phyloP scores from a whole-genome alignment of 1,140 invertebrate species.

The Drosophila tani region DNA sequence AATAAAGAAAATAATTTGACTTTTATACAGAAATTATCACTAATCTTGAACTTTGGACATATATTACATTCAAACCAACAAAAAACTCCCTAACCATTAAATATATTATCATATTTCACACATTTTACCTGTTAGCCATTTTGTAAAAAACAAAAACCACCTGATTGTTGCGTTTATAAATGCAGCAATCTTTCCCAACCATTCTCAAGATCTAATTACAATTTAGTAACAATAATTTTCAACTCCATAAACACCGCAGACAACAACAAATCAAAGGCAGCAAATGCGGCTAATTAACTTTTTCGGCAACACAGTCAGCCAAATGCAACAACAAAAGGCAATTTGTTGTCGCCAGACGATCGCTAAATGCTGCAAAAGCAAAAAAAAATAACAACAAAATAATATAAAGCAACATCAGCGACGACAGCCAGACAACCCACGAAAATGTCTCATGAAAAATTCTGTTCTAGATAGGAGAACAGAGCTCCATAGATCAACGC shows the following conservation, averaged over 20 bases:
- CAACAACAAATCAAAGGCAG: conserved; percentile 70
- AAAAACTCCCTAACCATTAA: too few relatives aligned
- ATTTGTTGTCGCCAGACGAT: conserved; percentile 68
- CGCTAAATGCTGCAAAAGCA: conserved; percentile 69
- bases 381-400: conserved; percentile 16
- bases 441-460: conserved; percentile 80
- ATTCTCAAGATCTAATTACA: conserved; percentile 43
- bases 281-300: conserved; percentile 77
- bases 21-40: too few relatives aligned
- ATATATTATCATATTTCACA: conserved; percentile 5
- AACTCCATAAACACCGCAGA: conserved; percentile 36
- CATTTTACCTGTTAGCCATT: background rate
- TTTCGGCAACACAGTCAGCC: conserved; percentile 45
- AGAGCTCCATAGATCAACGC: conserved; percentile 64
- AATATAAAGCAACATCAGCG: conserved; percentile 29
- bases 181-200: conserved; percentile 8
- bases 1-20: too few relatives aligned
- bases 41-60: too few relatives aligned
- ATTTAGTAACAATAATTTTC: conserved; percentile 39
- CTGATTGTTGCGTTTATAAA: conserved; percentile 17
- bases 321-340: conserved; percentile 41
- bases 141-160: background rate
- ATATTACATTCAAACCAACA: too few relatives aligned
- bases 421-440: conserved; percentile 60
- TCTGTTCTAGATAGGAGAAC: conserved; percentile 76